Conservation (phyloP, 2,113 vertebrate species). For the Paratilapia polleni region DNA sequence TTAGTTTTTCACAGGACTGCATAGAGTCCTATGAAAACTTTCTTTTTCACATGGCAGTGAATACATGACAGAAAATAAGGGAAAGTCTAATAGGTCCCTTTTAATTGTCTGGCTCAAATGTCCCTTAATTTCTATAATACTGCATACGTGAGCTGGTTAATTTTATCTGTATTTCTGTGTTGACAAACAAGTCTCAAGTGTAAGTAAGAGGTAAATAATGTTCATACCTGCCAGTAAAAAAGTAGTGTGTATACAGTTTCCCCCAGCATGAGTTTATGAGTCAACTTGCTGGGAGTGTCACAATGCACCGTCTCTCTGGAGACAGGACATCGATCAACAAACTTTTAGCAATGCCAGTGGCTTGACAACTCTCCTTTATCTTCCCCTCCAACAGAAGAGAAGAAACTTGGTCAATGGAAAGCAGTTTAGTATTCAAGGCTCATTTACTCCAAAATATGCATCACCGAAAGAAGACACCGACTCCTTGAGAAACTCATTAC, state of each 20-base stretch:
- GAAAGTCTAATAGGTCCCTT: no score
- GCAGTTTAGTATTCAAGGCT: conserved; percentile 47
- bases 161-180: not conserved
- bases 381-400: not conserved
- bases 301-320: not conserved
- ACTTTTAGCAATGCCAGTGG: conserved; percentile 13
- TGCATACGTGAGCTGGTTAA: not conserved
- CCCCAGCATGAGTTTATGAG: conserved; percentile 12
- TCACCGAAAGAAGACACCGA: not conserved
- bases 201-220: not conserved
- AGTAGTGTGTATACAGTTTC: not conserved
- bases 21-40: no score
- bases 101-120: not conserved
- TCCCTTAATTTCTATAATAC: not conserved
- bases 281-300: conserved; percentile 6
- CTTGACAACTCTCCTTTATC: conserved; percentile 31
- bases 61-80: no score
- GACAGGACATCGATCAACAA: conserved; percentile 45
- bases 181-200: not conserved
- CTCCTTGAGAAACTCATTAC: conserved; percentile 32
- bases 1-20: no score
- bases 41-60: no score
- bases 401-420: not conserved
- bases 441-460: not conserved
- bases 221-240: not conserved